Base-by-base conservation (phyloP, 2,888 invertebrate species). In the Apoderus coryli region DNA sequence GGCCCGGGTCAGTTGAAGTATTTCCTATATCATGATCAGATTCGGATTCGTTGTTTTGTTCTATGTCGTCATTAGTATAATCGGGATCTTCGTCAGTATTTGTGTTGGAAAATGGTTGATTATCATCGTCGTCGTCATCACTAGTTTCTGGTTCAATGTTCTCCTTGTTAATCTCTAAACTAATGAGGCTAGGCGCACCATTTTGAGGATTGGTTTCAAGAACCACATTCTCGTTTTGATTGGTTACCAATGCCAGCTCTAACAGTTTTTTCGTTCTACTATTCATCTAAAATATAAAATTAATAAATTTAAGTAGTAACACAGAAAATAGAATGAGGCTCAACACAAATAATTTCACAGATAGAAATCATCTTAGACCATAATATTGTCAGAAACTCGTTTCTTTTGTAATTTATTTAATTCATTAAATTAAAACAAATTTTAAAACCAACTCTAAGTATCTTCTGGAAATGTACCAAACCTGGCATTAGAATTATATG, bases 51-150 rank as follows among this genome's bases (percentile, higher is more conserved):
- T n/a, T 7, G 19, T 19, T n/a, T 19, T 19, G 7, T 19, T 19
- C 19, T n/a, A 19, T 19, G 6, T 19, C 19, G 6, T 19, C 19
- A 19, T 19, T 6, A 19, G 19, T 19, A n/a, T 19, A 19, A 19
- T 19, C 19, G n/a, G 19, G 19, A 19, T 19, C 19, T 19, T 19
- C 19, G 19, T 19, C 19, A 19, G 19, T 19, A 19, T 19, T 19
- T 19, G 19, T 19, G 19, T 19, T 19, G n/a, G 19, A 19, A 19
- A 19, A 19, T 19, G 19, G 19, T n/a, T 19, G 7, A 19, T n/a
- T 19, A n/a, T 19, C 19, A 19, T 19, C 19, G 19, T 19, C 19
- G 19, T 19, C 19, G 19, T 19, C 19, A 7, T 19, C 19, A 19
- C 19, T 19, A 19, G 19, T n/a, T 19, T 19, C 19, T n/a, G 19